A percentile compares a stretch with the other conserved stretches of the same genome.
Conservation (phyloP, 1,140 invertebrate species). For the Ceratoteleas bidentatus region DNA sequence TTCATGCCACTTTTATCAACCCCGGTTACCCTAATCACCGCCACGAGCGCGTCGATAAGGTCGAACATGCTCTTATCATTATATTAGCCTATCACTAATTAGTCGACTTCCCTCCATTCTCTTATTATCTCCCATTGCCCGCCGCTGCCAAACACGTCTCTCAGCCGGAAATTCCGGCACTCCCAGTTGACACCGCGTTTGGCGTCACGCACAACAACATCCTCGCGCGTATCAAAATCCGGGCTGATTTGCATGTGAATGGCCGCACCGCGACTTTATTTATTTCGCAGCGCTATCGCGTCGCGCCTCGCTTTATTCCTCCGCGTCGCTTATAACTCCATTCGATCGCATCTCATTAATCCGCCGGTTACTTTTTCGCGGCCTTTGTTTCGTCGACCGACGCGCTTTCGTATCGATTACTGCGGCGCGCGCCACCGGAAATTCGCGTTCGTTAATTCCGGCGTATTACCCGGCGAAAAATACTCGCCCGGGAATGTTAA, state of each 20-base stretch:
- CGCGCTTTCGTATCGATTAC: slow-evolving; percentile 22
- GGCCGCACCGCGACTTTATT: slow-evolving; percentile 33
- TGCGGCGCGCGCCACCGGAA: neutral
- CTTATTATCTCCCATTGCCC: too few relatives aligned
- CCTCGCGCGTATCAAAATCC: slow-evolving; percentile 40
- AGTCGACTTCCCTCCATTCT: too few relatives aligned
- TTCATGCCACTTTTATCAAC: too few relatives aligned
- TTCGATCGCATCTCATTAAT: slow-evolving; percentile 34
- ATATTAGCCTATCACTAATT: too few relatives aligned
- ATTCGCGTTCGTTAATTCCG: slow-evolving; percentile 28
- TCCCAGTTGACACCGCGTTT: neutral
- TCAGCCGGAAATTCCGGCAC: too few relatives aligned
- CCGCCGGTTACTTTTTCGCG: too few relatives aligned
- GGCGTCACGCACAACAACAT: slow-evolving; percentile 36
- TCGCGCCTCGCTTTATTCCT: slow-evolving; percentile 20
- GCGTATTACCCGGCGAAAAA: slow-evolving; percentile 25
- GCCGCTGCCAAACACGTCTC: too few relatives aligned
- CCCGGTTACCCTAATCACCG: too few relatives aligned
- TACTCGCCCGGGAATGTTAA: slow-evolving; percentile 34
- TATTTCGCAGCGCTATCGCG: slow-evolving; percentile 36
- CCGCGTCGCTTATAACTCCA: slow-evolving; percentile 24
- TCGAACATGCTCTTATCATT: too few relatives aligned
- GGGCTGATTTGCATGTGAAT: slow-evolving; percentile 49
- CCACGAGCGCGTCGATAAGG: too few relatives aligned
- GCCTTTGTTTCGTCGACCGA: neutral